These are phyloP conservation scores for Horisme vitalbata DNA, from an alignment of 2,888 invertebrate genomes.

Conservation along the genomic window DNA sequence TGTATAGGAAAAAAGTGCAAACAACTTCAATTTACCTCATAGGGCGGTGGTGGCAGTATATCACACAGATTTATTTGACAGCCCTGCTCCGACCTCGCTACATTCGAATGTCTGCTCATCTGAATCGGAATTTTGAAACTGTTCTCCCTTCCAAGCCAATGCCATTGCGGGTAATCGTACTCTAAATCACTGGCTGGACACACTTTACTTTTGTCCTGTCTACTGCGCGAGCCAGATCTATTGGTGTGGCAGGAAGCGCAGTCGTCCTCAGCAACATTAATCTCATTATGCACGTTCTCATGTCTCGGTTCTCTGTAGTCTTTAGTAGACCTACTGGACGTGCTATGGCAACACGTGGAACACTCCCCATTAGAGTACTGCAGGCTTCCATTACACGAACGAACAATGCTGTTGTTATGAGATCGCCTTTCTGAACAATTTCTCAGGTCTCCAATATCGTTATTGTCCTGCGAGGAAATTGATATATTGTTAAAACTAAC, in stretches of 20 bases:
- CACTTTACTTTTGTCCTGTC: slow-evolving; percentile 79
- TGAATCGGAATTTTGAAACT: slow-evolving; percentile 81
- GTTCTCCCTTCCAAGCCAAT: slow-evolving; percentile 78
- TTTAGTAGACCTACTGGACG: slow-evolving; percentile 76
- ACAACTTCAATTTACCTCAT: slow-evolving; percentile 79
- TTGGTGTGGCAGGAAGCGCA: slow-evolving; percentile 75
- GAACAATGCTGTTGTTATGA: slow-evolving; percentile 78
- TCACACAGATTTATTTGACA: slow-evolving; percentile 86
- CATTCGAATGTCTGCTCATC: slow-evolving; percentile 73
- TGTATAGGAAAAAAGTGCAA: slow-evolving; percentile 48
- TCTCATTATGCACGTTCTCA: slow-evolving; percentile 68
- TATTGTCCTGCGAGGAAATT: slow-evolving; percentile 70
- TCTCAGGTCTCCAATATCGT: slow-evolving; percentile 72
- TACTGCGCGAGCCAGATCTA: slow-evolving; percentile 73
- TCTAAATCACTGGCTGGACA: slow-evolving; percentile 78
- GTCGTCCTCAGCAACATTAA: slow-evolving; percentile 72
- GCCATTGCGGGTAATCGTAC: slow-evolving; percentile 80
- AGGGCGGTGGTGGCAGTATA: slow-evolving; percentile 85
- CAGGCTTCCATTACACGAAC: slow-evolving; percentile 77
- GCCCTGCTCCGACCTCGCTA: slow-evolving; percentile 76
- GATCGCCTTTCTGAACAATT: slow-evolving; percentile 75
- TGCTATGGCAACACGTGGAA: slow-evolving; percentile 77
- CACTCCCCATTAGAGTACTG: slow-evolving; percentile 79
- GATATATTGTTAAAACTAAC: slow-evolving; percentile 45
- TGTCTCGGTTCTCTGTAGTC: slow-evolving; percentile 74